These are phyloP conservation scores for Amphiprion clarkii DNA, from an alignment of 2,797 vertebrate genomes.

Conservation along the genomic window DNA sequence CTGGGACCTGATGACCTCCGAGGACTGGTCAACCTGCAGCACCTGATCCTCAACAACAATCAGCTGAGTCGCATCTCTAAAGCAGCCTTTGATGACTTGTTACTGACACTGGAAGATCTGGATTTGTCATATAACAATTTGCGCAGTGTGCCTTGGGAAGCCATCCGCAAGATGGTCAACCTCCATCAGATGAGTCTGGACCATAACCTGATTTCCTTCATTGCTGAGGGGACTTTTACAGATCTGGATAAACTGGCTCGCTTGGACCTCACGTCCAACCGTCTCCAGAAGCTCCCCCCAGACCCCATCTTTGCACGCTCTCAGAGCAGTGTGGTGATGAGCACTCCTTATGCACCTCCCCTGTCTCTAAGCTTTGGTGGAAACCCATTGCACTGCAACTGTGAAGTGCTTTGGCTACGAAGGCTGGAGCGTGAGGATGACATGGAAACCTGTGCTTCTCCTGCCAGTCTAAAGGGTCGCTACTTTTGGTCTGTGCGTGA, in stretches of 20 bases:
- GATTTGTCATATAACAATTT: conserved; percentile 99
- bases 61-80: conserved; percentile 91
- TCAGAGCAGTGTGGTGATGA: conserved; percentile 86
- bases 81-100: conserved; percentile 92
- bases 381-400: conserved; percentile 97
- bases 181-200: conserved; percentile 98
- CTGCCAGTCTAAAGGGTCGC: conserved; percentile 91
- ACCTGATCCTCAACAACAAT: conserved; percentile 98
- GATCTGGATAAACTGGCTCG: conserved; percentile 97
- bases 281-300: conserved; percentile 97
- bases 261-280: conserved; percentile 96
- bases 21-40: conserved; percentile 96
- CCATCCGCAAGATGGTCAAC: conserved; percentile 96
- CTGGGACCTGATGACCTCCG: conserved; percentile 93
- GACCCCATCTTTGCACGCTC: conserved; percentile 96
- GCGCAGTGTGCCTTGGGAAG: conserved; percentile 93
- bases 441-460: conserved; percentile 98
- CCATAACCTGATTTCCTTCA: conserved; percentile 95
- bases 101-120: conserved; percentile 94
- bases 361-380: conserved; percentile 97
- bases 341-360: conserved; percentile 91
- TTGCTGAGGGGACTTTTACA: conserved; percentile 94
- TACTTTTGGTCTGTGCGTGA: conserved; percentile 98
- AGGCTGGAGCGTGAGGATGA: conserved; percentile 94
- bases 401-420: conserved; percentile 96